Conservation (phyloP, 2,888 invertebrate genomes). For the Erannis defoliaria region DNA sequence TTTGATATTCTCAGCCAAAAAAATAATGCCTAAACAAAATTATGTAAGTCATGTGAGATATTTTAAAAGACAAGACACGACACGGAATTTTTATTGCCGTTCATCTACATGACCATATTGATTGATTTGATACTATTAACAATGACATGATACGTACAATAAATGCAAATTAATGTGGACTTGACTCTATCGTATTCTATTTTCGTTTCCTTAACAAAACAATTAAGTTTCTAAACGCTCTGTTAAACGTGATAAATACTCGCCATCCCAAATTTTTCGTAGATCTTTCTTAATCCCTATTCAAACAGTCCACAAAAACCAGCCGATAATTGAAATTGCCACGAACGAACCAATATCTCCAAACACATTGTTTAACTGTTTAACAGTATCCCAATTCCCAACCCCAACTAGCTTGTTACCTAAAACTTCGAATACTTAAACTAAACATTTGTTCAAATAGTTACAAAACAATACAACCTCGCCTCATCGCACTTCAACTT, state of each 20-base stretch:
- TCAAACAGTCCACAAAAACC: constrained; percentile 25
- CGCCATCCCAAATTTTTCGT: constrained; percentile 4
- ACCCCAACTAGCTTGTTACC: constrained; percentile 49
- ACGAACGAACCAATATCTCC: constrained; percentile 24
- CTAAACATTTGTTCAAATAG: constrained; percentile 50
- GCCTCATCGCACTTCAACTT: constrained; percentile 56
- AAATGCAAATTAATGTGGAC: not conserved
- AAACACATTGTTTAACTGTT: constrained; percentile 23
- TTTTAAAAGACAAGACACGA: too few species aligned
- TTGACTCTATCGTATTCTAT: not conserved
- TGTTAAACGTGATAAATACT: not conserved
- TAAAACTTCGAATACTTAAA: constrained; percentile 40
- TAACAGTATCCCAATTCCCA: constrained; percentile 26
- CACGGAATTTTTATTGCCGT: too few species aligned
- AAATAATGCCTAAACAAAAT: too few species aligned
- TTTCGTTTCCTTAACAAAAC: not conserved
- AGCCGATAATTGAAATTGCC: constrained; percentile 27
- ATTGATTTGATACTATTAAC: too few species aligned
- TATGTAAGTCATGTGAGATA: too few species aligned
- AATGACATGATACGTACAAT: too few species aligned
- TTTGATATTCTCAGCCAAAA: too few species aligned
- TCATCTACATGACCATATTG: too few species aligned
- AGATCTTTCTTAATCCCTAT: constrained; percentile 15
- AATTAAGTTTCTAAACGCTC: not conserved
- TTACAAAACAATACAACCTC: constrained; percentile 55